Conservation (phyloP, 1,140 invertebrate genomes). For the Drosophila obscura region DNA sequence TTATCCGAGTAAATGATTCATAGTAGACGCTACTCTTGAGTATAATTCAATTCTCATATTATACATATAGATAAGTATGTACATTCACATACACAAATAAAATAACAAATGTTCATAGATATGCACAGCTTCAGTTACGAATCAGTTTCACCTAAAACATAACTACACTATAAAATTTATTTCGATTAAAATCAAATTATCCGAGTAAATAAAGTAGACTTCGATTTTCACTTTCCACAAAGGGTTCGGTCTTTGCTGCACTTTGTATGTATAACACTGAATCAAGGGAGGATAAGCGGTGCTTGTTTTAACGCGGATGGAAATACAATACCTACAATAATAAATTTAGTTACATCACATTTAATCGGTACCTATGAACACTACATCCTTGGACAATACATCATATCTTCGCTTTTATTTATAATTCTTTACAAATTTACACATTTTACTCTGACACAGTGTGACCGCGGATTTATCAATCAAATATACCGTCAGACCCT, state of each 20-base stretch:
- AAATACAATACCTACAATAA: background rate
- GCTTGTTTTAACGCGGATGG: background rate
- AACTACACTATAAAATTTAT: too few relatives aligned
- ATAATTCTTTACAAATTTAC: constrained; percentile 15
- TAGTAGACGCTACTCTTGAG: too few relatives aligned
- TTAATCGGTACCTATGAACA: constrained; percentile 10
- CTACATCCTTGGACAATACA: constrained; percentile 1
- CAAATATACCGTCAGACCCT: too few relatives aligned
- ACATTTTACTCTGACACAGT: constrained; percentile 6
- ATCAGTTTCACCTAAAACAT: too few relatives aligned
- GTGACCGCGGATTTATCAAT: too few relatives aligned
- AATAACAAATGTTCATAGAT: background rate
- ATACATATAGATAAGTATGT: background rate
- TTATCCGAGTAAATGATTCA: too few relatives aligned
- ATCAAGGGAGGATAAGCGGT: background rate
- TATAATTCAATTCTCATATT: too few relatives aligned
- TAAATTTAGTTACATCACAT: background rate
- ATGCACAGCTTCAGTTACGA: background rate
- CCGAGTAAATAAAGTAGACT: background rate
- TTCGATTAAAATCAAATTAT: too few relatives aligned
- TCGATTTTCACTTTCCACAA: constrained; percentile 25
- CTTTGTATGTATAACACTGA: constrained; percentile 40
- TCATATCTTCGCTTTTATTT: constrained; percentile 2
- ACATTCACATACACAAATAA: background rate
- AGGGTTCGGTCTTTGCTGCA: constrained; percentile 12